Conservation (phyloP, 2,113 vertebrate species). For the Brienomyrus longianalis region DNA sequence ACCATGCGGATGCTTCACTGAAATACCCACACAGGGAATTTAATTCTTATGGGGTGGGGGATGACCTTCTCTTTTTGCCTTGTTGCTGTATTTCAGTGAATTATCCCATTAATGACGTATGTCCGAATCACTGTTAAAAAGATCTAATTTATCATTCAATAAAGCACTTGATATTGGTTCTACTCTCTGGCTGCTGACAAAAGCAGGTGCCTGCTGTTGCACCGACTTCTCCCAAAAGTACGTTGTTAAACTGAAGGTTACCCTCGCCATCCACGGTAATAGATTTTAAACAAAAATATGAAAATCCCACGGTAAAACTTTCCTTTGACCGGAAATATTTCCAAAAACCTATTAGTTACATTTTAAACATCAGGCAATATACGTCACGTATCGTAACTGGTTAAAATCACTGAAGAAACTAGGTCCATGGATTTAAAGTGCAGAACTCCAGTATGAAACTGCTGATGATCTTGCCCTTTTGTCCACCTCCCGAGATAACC, state of each 20-base stretch:
- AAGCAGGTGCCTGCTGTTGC: slow-evolving; percentile 38
- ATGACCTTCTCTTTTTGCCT: slow-evolving; percentile 32
- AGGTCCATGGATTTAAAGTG: background rate
- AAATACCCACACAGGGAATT: slow-evolving; percentile 21
- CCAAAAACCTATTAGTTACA: background rate
- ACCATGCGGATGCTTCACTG: slow-evolving; percentile 67
- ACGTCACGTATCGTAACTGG: background rate
- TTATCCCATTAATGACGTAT: slow-evolving; percentile 67
- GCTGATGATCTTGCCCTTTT: background rate
- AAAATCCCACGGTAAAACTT: slow-evolving; percentile 42
- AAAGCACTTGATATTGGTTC: slow-evolving; percentile 26
- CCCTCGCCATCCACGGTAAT: slow-evolving; percentile 69
- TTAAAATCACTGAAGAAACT: background rate
- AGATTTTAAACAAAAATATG: slow-evolving; percentile 38
- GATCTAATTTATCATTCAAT: background rate
- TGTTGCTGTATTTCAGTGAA: slow-evolving; percentile 40
- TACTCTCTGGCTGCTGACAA: slow-evolving; percentile 42
- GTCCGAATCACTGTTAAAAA: background rate
- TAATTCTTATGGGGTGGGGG: background rate
- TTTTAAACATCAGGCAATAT: background rate
- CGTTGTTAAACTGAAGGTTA: slow-evolving; percentile 64
- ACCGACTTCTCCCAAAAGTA: slow-evolving; percentile 53
- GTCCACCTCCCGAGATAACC: slow-evolving; percentile 16
- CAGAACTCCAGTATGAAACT: background rate
- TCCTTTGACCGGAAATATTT: slow-evolving; percentile 8